Conservation (phyloP, 2,888 invertebrate genomes). For the Catocala sponsa region DNA sequence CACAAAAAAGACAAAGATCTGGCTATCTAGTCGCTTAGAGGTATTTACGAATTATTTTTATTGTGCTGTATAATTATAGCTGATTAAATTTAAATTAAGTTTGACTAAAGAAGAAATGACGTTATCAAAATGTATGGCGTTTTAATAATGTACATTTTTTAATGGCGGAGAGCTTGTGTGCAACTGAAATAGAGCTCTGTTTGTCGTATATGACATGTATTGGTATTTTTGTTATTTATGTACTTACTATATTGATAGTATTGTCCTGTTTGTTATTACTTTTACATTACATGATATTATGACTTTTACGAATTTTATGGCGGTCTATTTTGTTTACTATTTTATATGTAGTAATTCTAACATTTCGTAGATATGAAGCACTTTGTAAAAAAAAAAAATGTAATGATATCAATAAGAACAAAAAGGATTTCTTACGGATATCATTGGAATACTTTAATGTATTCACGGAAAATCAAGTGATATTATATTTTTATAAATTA, state of each 20-base stretch:
- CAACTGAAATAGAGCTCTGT: constrained; percentile 5
- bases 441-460: no score
- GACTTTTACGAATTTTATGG: no score
- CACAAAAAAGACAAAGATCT: constrained; percentile 80
- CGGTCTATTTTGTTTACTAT: no score
- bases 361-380: no score
- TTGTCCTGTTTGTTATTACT: no score
- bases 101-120: constrained; percentile 12
- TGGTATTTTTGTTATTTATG: not conserved
- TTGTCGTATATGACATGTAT: not conserved
- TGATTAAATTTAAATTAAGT: constrained; percentile 35
- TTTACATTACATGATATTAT: no score
- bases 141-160: constrained; percentile 8
- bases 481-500: not conserved
- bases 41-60: constrained; percentile 1
- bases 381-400: no score
- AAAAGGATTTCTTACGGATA: no score
- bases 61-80: constrained; percentile 31
- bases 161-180: constrained; percentile 7
- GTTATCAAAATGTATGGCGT: constrained; percentile 8
- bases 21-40: constrained; percentile 72
- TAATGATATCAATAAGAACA: no score
- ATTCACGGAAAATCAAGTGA: no score
- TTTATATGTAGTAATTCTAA: no score
- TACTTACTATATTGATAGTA: no score